A percentile compares a stretch with the other conserved stretches of the same genome.
phyloP scores from a whole-genome alignment of 1,140 invertebrate species.

The Rhagoletis pomonella region DNA sequence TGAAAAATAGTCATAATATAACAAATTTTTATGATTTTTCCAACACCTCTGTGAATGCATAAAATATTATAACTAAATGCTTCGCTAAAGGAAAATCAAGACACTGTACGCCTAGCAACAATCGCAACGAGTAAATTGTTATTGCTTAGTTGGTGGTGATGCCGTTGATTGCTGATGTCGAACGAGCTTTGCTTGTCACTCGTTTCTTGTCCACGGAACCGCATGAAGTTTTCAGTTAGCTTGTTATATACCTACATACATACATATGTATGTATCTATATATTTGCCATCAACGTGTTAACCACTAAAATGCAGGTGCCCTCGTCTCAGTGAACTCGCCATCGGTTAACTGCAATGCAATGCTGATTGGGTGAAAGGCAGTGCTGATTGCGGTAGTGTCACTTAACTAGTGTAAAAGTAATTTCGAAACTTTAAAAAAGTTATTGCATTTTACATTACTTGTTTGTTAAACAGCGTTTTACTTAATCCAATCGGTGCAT shows the following conservation, averaged over 20 bases:
- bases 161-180: not conserved
- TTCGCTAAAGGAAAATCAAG: too few species aligned
- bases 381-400: not conserved
- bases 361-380: not conserved
- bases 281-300: conserved; percentile 8
- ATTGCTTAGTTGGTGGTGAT: conserved; percentile 6
- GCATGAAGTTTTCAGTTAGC: conserved; percentile 21
- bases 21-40: too few species aligned
- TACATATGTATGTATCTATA: not conserved
- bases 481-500: too few species aligned
- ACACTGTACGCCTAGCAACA: not conserved
- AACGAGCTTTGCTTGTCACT: conserved; percentile 4
- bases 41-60: too few species aligned
- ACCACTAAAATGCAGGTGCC: not conserved
- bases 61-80: too few species aligned
- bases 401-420: not conserved
- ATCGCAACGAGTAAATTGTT: conserved; percentile 22
- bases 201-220: not conserved
- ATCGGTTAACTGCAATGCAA: not conserved
- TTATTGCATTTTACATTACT: not conserved
- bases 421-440: not conserved
- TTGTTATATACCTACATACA: too few species aligned
- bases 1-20: too few species aligned
- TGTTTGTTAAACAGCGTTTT: not conserved
- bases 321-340: not conserved